Evolutionary conservation across 2,797 vertebrate species (phyloP).

Genomic region (Neoniphon sammara): DNA sequence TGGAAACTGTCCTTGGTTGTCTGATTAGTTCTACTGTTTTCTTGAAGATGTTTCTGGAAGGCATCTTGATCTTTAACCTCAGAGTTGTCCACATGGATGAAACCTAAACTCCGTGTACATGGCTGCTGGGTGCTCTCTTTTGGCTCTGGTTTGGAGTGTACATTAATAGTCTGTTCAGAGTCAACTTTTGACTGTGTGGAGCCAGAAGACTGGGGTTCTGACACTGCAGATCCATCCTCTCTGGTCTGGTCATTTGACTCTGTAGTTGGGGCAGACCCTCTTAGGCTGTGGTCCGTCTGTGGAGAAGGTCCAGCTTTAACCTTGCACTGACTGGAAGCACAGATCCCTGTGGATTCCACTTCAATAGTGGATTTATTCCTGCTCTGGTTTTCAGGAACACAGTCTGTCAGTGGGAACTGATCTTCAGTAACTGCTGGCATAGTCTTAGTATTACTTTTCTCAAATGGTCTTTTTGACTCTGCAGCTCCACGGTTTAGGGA

Average conservation of each 20-base stretch:
- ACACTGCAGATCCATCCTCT: background rate
- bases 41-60: constrained; percentile 4
- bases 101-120: background rate
- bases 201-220: constrained; percentile 1
- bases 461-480: background rate
- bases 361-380: no score
- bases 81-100: background rate
- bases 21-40: background rate
- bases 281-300: background rate
- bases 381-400: background rate
- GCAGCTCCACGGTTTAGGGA: background rate
- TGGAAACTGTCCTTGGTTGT: background rate
- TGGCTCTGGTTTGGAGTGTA: background rate
- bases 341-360: background rate
- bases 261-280: background rate
- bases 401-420: background rate
- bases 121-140: constrained; percentile 4
- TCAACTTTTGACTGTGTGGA: background rate
- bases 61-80: constrained; percentile 2
- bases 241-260: constrained; percentile 10
- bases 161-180: background rate
- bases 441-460: background rate
- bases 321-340: background rate
- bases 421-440: background rate
- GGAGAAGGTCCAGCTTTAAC: background rate